These are phyloP conservation scores for Siphamia tubifer DNA, from an alignment of 2,113 vertebrate genomes.

Conservation along the genomic window DNA sequence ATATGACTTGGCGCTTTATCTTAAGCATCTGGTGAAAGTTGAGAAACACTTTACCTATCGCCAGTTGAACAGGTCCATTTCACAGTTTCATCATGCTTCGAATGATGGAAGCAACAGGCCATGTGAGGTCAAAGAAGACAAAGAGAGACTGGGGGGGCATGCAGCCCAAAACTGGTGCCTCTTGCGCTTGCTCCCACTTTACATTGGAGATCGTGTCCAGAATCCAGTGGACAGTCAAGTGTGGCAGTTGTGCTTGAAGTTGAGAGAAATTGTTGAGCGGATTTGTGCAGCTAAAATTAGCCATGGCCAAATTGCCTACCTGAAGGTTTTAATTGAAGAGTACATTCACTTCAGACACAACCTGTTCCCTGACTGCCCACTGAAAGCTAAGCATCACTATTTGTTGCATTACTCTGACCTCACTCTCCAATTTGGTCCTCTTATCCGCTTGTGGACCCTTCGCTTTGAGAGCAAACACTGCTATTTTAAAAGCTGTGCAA, in stretches of 20 bases:
- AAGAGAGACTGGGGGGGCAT: not conserved
- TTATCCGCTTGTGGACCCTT: slow-evolving; percentile 39
- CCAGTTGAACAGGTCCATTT: not conserved
- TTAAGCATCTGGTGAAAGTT: not conserved
- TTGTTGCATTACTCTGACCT: not conserved
- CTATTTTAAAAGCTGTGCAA: slow-evolving; percentile 46
- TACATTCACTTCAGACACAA: not conserved
- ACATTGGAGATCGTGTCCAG: not conserved
- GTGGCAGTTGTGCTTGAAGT: not conserved
- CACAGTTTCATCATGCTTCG: not conserved
- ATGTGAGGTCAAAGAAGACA: not conserved
- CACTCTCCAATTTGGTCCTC: not conserved
- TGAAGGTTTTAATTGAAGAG: not conserved
- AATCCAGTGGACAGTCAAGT: not conserved
- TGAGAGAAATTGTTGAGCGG: not conserved
- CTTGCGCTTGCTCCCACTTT: not conserved
- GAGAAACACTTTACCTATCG: not conserved
- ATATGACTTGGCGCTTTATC: not conserved
- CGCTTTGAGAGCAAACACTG: slow-evolving; percentile 42
- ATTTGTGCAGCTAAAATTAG: not conserved
- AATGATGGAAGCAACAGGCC: not conserved
- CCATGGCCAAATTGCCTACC: not conserved
- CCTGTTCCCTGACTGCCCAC: not conserved
- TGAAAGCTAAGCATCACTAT: not conserved
- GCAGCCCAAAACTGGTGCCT: slow-evolving; percentile 5